Evolutionary conservation across 1,140 invertebrate species (phyloP).

Genomic region (Steinernema khuongi): DNA sequence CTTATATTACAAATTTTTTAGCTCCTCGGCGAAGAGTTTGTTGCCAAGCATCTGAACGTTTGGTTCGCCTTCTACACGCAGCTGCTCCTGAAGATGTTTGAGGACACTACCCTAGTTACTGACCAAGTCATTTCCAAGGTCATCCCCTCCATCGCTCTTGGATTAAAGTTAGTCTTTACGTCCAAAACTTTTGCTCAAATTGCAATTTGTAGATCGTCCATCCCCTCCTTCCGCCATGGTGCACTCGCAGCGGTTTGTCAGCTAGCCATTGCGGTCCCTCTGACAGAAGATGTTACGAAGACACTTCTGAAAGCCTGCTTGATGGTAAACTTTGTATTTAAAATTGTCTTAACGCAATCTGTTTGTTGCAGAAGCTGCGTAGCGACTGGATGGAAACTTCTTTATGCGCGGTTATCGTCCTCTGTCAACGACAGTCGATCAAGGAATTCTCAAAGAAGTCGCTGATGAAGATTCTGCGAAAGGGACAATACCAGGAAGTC

Average conservation of each 20-base stretch:
- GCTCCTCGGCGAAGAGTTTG: conserved; percentile 22
- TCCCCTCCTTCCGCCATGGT: conserved; percentile 28
- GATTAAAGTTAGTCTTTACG: conserved; percentile 24
- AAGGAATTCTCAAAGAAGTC: conserved; percentile 29
- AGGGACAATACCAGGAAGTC: not conserved
- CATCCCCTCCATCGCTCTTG: conserved; percentile 31
- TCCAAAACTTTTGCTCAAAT: too few relatives aligned
- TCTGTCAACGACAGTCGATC: conserved; percentile 31
- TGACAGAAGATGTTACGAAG: conserved; percentile 17
- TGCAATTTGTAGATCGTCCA: conserved; percentile 25
- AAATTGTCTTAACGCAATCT: not conserved
- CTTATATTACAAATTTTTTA: conserved; percentile 24
- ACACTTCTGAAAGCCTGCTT: conserved; percentile 31
- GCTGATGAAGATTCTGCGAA: conserved; percentile 16
- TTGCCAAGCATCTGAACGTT: conserved; percentile 25
- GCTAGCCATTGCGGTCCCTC: conserved; percentile 21
- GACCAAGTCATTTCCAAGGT: conserved; percentile 34
- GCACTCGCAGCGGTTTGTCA: conserved; percentile 34
- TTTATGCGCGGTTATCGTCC: conserved; percentile 25
- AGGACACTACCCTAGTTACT: conserved; percentile 13
- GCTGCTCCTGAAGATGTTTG: conserved; percentile 23
- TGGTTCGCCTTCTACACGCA: conserved; percentile 35
- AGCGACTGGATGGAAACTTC: conserved; percentile 21
- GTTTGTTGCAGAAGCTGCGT: conserved; percentile 31
- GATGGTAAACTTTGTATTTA: conserved; percentile 32